Evolutionary conservation across 2,113 vertebrate species (phyloP).

Genomic region (Centropristis striata): DNA sequence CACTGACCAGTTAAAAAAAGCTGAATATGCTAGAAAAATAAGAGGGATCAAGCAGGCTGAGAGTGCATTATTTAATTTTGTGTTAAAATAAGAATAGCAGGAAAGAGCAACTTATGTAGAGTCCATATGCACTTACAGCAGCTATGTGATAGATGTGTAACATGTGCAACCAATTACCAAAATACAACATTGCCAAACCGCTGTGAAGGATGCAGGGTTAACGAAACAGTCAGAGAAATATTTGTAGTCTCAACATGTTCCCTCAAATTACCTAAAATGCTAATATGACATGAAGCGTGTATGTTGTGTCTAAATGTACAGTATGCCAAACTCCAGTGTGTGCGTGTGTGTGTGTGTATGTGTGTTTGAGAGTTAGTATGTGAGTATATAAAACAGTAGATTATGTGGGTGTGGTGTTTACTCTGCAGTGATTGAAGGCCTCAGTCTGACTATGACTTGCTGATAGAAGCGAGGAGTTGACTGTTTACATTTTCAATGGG

Average conservation of each 20-base stretch:
- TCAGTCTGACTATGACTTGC: constrained; percentile 42
- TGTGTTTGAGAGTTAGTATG: neutral
- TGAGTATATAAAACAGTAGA: neutral
- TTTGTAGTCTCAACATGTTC: constrained; percentile 11
- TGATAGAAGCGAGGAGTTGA: constrained; percentile 22
- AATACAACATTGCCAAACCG: constrained; percentile 29
- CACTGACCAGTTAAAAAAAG: too few relatives aligned
- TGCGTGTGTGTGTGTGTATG: neutral
- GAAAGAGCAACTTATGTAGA: neutral
- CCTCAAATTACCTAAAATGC: constrained; percentile 47
- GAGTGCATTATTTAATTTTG: too few relatives aligned
- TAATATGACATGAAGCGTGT: neutral
- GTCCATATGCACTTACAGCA: neutral
- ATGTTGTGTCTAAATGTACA: constrained; percentile 9
- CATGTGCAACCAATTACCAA: constrained; percentile 48
- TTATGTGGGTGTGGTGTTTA: constrained; percentile 57
- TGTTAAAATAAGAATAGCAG: too few relatives aligned
- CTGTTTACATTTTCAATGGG: constrained; percentile 26
- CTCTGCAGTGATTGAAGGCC: constrained; percentile 44
- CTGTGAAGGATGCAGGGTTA: constrained; percentile 18
- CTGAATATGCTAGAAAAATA: too few relatives aligned
- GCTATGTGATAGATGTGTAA: neutral
- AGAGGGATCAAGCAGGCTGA: too few relatives aligned
- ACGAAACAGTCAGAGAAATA: constrained; percentile 36
- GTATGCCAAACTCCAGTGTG: neutral